Evolutionary conservation across 2,797 vertebrate species (phyloP).

Genomic region (Trachurus trachurus): DNA sequence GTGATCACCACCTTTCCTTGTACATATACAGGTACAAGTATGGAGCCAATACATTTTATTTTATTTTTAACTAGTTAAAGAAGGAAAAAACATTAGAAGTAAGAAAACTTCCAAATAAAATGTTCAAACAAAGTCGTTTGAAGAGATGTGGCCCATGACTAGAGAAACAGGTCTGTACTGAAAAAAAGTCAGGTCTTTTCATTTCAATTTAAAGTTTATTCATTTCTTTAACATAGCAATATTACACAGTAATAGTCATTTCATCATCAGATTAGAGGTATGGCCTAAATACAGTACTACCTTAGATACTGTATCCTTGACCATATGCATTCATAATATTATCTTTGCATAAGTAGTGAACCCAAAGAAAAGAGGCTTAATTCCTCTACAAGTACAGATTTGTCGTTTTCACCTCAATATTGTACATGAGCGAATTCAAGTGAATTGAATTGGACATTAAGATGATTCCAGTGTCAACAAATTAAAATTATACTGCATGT

Average conservation of each 20-base stretch:
- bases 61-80: too few relatives aligned
- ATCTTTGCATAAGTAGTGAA: conserved; percentile 17
- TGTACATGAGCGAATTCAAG: background rate
- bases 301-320: conserved; percentile 14
- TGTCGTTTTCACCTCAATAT: background rate
- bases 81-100: too few relatives aligned
- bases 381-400: conserved; percentile 4
- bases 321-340: background rate
- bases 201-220: conserved; percentile 47
- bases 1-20: too few relatives aligned
- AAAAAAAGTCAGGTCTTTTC: too few relatives aligned
- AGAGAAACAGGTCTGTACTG: too few relatives aligned
- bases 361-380: background rate
- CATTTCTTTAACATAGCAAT: conserved; percentile 10
- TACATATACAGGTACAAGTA: too few relatives aligned
- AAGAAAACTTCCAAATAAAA: too few relatives aligned
- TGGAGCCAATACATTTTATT: too few relatives aligned
- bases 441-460: background rate
- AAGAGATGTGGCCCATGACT: too few relatives aligned
- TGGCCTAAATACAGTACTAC: background rate
- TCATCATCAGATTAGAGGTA: conserved; percentile 6
- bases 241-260: conserved; percentile 63
- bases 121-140: too few relatives aligned
- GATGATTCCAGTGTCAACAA: conserved; percentile 11
- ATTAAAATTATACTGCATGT: background rate